Percentiles rank a stretch among this genome's conserved stretches.
These are phyloP conservation scores for Tachuris rubrigastra DNA, from an alignment of 2,113 vertebrate species.

Conservation along the genomic window DNA sequence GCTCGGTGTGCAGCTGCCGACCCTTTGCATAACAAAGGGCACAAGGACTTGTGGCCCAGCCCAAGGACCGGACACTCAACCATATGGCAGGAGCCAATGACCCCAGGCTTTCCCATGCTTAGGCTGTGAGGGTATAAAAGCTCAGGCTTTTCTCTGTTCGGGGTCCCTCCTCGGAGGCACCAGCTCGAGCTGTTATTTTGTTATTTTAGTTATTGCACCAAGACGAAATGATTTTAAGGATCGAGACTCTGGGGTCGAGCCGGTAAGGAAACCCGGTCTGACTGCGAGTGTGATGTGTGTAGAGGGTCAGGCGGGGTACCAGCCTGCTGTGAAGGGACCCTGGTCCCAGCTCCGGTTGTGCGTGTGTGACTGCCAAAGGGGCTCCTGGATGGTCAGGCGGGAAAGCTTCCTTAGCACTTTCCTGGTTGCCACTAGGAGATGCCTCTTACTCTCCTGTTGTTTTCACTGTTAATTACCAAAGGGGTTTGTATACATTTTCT, in stretches of 20 bases:
- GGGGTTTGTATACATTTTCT: background rate
- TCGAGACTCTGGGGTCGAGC: background rate
- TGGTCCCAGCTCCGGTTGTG: background rate
- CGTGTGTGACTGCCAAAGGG: background rate
- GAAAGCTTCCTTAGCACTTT: background rate
- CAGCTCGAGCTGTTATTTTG: background rate
- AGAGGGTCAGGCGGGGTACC: background rate
- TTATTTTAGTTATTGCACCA: background rate
- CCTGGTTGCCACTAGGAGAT: background rate
- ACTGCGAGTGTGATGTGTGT: background rate
- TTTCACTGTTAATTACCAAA: background rate
- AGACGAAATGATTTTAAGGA: background rate
- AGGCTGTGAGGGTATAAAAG: background rate
- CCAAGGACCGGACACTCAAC: background rate
- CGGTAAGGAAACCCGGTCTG: background rate
- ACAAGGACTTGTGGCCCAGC: background rate
- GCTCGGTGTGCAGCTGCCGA: background rate
- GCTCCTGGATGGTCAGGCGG: too few relatives aligned
- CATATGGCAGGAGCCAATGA: background rate
- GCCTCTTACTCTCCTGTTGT: background rate
- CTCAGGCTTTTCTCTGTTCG: background rate
- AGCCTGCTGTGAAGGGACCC: background rate
- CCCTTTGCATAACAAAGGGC: background rate
- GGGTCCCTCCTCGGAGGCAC: accelerated
- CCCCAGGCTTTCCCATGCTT: background rate